Evolutionary conservation across 1,140 invertebrate genomes (phyloP), one percentile per base, ranked within the genome.

Genomic region (Heliconius congener): DNA sequence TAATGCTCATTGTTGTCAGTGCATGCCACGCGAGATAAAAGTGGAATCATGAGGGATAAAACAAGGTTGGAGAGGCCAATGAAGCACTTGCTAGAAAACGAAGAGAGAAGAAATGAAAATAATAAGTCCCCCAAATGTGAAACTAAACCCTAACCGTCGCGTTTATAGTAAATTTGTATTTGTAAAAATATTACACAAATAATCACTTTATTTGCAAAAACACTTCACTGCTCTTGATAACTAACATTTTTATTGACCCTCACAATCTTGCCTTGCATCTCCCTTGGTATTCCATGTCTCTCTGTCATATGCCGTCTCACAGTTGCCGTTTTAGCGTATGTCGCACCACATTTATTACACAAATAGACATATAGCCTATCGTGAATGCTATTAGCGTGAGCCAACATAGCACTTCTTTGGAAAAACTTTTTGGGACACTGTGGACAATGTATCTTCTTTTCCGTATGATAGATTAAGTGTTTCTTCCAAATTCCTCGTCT

Each of bases 301-400:
- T 89, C 88, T 4, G 84, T 82, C 84, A 93, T 83, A 84, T 94
- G 93, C 5, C 89, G 83, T 73, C 90, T 85, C 3, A 94, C 91
- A 0, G 91, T 92, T 4, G 76, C 75, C 0, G 84, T 85, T 72
- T 91, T 93, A 0, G 93, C 87, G 79, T 93, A 94, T 8, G 87
- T 89, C 0, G 83, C 80, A 39, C 84, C 88, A 83, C 93, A 94
- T 77, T 89, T 83, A 50, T 79, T 83, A 80, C 93, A 94, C 11
- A 85, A 74, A 78, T 87, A 94, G 39, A 94, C 83, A 81, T 93
- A 93, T 18, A 87, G 34, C 18, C 93, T 84, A 71, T 93, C 83
- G 76, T 94, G 93, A 0, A 93, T 82, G 57, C 84, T 91, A 78
- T 93, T 93, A 34, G 80, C 83, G 79, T 94, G 93, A 0, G 88